These are phyloP conservation scores for Alloscopus bannaensis DNA, from an alignment of 2,888 invertebrate genomes.

Conservation along the genomic window DNA sequence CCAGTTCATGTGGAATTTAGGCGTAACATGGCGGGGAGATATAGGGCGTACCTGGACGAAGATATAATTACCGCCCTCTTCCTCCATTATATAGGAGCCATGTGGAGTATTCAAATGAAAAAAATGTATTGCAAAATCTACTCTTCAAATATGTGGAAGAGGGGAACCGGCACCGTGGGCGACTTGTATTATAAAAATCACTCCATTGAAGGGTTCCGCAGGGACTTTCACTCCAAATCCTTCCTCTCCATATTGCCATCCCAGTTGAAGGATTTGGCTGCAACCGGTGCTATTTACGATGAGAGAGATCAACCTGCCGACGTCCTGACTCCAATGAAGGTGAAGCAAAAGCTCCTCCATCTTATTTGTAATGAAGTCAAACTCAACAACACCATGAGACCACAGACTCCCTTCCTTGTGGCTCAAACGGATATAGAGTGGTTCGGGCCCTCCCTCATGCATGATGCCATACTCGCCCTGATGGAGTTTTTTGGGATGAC, in stretches of 20 bases:
- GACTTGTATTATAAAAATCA: slow-evolving; percentile 20
- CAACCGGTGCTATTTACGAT: slow-evolving; percentile 21
- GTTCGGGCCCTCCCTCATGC: slow-evolving; percentile 65
- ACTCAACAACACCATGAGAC: slow-evolving; percentile 51
- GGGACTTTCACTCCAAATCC: slow-evolving; percentile 39
- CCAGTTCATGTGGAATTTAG: slow-evolving; percentile 46
- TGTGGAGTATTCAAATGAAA: slow-evolving; percentile 55
- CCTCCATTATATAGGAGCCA: slow-evolving; percentile 61
- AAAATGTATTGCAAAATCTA: slow-evolving; percentile 50
- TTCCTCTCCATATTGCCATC: slow-evolving; percentile 59
- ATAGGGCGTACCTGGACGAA: slow-evolving; percentile 64
- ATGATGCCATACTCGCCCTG: slow-evolving; percentile 50
- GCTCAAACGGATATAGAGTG: slow-evolving; percentile 68
- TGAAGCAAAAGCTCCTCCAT: slow-evolving; percentile 64
- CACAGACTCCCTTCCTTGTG: slow-evolving; percentile 43
- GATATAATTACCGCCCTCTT: slow-evolving; percentile 67
- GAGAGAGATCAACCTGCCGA: no score
- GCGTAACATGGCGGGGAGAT: slow-evolving; percentile 63
- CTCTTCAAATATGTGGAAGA: slow-evolving; percentile 61
- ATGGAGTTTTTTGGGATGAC: slow-evolving; percentile 60
- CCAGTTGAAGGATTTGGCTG: slow-evolving; percentile 33
- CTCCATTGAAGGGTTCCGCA: slow-evolving; percentile 51
- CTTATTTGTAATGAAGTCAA: slow-evolving; percentile 62
- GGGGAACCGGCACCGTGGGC: slow-evolving; percentile 22
- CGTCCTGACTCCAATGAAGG: slow-evolving; percentile 35